A percentile compares a stretch with the other conserved stretches of the same genome.
phyloP scores from a whole-genome alignment of 2,888 invertebrate species.

The Lycophotia porphyrea region DNA sequence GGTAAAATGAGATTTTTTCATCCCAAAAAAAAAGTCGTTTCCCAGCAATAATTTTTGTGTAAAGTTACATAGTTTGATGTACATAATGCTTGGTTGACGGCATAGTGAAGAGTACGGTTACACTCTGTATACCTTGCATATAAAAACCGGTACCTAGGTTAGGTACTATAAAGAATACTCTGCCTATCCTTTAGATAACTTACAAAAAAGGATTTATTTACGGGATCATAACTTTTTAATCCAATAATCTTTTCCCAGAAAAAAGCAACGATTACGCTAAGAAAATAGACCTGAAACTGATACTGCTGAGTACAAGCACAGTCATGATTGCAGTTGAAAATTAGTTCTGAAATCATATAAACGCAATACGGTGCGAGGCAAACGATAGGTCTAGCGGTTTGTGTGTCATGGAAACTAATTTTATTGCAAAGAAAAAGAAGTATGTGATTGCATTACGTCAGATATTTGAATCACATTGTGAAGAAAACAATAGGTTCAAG shows the following conservation, averaged over 20 bases:
- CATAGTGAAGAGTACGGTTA: too few relatives aligned
- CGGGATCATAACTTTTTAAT: neutral
- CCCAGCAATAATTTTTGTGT: too few relatives aligned
- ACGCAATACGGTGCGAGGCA: neutral
- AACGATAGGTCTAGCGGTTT: neutral
- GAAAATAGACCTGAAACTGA: neutral
- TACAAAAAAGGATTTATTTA: neutral
- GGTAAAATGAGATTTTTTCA: too few relatives aligned
- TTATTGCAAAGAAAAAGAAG: neutral
- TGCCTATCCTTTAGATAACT: neutral
- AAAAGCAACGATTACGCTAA: neutral
- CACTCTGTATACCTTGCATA: too few relatives aligned
- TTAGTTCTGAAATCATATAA: neutral
- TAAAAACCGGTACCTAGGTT: too few relatives aligned
- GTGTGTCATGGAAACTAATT: conserved; percentile 20
- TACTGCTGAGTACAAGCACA: neutral
- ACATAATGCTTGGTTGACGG: too few relatives aligned
- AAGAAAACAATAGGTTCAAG: neutral
- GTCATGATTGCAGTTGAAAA: neutral
- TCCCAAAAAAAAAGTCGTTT: too few relatives aligned
- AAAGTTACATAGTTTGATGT: too few relatives aligned
- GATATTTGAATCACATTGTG: neutral
- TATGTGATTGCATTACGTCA: neutral
- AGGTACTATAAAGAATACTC: too few relatives aligned
- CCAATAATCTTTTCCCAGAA: neutral